A percentile compares a stretch with the other conserved stretches of the same genome.
Conservation (phyloP, 2,888 invertebrate genomes). For the Aphidius colemani region DNA sequence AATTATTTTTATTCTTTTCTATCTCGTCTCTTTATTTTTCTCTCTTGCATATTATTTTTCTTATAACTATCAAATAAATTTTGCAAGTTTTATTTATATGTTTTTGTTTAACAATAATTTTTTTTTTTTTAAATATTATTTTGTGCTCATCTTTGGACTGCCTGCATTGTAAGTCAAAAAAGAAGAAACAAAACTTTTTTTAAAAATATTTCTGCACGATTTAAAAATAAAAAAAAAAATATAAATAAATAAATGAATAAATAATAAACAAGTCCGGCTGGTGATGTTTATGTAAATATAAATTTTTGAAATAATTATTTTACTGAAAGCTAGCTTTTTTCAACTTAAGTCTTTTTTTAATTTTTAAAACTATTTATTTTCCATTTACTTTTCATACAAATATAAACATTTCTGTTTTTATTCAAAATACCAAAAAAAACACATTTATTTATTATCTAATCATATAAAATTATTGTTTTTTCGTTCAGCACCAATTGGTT, state of each 20-base stretch:
- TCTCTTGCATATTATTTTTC: not conserved
- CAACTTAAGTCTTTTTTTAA: too few species aligned
- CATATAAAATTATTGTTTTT: constrained; percentile 47
- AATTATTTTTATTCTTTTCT: constrained; percentile 4
- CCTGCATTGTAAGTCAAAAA: not conserved
- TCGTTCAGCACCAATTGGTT: constrained; percentile 56
- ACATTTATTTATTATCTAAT: constrained; percentile 33
- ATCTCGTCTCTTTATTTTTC: not conserved
- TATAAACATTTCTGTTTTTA: not conserved
- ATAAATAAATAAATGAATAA: constrained; percentile 11
- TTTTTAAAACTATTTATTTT: not conserved
- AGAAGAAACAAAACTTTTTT: not conserved
- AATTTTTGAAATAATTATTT: too few species aligned
- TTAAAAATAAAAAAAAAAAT: not conserved
- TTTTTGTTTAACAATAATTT: not conserved
- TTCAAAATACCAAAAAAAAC: not conserved
- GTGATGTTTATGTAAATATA: not conserved
- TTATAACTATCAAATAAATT: not conserved
- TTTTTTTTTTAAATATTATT: not conserved
- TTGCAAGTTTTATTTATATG: too few species aligned
- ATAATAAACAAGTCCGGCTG: constrained; percentile 12
- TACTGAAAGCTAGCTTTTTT: too few species aligned
- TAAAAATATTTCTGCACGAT: not conserved
- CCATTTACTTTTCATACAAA: not conserved
- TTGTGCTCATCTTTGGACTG: not conserved